Conservation (phyloP, 2,113 vertebrate genomes). For the Mirza zaza region DNA sequence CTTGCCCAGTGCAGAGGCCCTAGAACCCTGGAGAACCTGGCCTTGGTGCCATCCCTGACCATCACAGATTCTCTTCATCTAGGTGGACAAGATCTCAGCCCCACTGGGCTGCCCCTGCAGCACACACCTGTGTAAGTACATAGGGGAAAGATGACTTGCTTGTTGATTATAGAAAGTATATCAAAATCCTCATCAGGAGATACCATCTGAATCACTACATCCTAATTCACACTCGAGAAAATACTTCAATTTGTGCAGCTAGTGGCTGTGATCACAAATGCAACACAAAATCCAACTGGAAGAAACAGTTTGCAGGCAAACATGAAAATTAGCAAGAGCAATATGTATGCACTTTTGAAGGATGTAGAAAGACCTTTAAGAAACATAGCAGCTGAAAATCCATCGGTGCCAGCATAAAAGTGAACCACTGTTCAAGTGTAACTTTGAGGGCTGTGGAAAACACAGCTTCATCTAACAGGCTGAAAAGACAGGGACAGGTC, state of each 20-base stretch:
- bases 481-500: slow-evolving; percentile 84
- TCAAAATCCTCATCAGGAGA: slow-evolving; percentile 86
- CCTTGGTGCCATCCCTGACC: not conserved
- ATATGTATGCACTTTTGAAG: slow-evolving; percentile 85
- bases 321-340: slow-evolving; percentile 81
- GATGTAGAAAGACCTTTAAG: slow-evolving; percentile 86
- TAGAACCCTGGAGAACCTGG: no score
- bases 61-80: not conserved
- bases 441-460: slow-evolving; percentile 81
- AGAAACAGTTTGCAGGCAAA: slow-evolving; percentile 85
- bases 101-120: no score
- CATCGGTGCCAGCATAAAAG: slow-evolving; percentile 86
- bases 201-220: slow-evolving; percentile 85
- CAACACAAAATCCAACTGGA: slow-evolving; percentile 84
- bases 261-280: slow-evolving; percentile 85
- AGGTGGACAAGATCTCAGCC: not conserved
- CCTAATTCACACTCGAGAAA: slow-evolving; percentile 86
- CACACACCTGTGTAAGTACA: not conserved
- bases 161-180: slow-evolving; percentile 83
- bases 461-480: slow-evolving; percentile 70
- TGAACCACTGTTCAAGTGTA: slow-evolving; percentile 85
- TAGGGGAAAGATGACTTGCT: no score
- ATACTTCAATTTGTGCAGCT: slow-evolving; percentile 86
- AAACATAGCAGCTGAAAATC: slow-evolving; percentile 88
- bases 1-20: not conserved